Evolutionary conservation across 2,888 invertebrate genomes (phyloP).

Genomic region (Mycogona germanica): DNA sequence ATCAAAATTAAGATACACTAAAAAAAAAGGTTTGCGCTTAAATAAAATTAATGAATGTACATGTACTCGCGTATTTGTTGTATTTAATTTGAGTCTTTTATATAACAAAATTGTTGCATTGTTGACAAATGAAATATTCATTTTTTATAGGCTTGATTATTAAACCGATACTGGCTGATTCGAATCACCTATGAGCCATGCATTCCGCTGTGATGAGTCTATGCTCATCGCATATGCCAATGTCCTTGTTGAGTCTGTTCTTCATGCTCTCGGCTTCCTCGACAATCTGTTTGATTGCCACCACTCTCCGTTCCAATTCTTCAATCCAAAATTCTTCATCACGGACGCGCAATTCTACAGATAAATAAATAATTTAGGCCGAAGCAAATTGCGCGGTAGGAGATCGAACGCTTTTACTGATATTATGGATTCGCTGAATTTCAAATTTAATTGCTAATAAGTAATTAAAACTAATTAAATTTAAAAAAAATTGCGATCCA

Average conservation of each 20-base stretch:
- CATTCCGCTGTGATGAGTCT: not conserved
- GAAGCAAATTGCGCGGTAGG: not conserved
- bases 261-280: not conserved
- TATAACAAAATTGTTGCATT: no score
- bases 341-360: not conserved
- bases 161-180: no score
- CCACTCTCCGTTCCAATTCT: not conserved
- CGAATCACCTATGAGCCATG: not conserved
- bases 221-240: not conserved
- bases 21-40: no score
- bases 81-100: no score
- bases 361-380: not conserved
- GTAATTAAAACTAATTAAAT: no score
- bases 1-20: no score
- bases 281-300: not conserved
- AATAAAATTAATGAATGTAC: no score
- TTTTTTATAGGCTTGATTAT: no score
- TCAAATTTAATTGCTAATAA: not conserved
- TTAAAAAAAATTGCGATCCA: not conserved
- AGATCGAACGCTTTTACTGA: not conserved
- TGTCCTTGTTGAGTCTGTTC: not conserved
- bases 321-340: slow-evolving; percentile 1
- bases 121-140: no score
- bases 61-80: no score
- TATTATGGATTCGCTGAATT: no score